Conservation (phyloP, 2,113 vertebrate genomes). For the Hyperoodon ampullatus region DNA sequence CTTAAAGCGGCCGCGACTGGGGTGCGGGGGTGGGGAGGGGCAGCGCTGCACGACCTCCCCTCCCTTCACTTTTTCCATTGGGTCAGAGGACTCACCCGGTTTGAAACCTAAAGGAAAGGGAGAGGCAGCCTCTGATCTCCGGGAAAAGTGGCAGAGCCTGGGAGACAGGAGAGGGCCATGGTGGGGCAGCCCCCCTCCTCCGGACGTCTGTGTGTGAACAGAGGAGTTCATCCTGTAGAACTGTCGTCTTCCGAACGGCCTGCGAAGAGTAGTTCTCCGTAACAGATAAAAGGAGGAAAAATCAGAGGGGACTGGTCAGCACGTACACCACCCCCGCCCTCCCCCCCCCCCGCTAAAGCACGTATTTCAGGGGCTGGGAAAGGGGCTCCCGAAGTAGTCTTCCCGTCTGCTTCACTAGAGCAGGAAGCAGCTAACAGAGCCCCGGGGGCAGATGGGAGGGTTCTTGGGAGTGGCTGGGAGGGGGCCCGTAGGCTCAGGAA, state of each 20-base stretch:
- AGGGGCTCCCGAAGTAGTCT: background rate
- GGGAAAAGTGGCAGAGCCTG: background rate
- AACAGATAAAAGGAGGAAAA: conserved; percentile 42
- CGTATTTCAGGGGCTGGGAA: background rate
- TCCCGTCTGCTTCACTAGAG: background rate
- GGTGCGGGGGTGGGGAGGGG: background rate
- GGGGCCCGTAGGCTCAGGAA: too few species aligned
- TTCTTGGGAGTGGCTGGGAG: background rate
- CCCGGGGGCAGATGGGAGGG: background rate
- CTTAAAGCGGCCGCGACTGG: conserved; percentile 59
- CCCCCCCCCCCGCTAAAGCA: background rate
- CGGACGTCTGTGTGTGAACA: background rate
- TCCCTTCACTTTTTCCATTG: conserved; percentile 50
- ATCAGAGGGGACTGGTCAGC: background rate
- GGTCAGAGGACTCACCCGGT: conserved; percentile 49
- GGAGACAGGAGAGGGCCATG: background rate
- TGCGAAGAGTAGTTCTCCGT: background rate
- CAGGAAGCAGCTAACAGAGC: conserved; percentile 18
- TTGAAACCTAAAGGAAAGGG: conserved; percentile 49
- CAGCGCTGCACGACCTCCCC: conserved; percentile 2
- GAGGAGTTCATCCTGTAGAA: background rate
- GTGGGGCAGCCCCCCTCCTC: background rate
- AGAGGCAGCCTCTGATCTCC: background rate
- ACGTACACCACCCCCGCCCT: rapidly evolving
- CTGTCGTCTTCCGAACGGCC: background rate